phyloP scores from a whole-genome alignment of 2,888 invertebrate species.

The Cyaniris semiargus region DNA sequence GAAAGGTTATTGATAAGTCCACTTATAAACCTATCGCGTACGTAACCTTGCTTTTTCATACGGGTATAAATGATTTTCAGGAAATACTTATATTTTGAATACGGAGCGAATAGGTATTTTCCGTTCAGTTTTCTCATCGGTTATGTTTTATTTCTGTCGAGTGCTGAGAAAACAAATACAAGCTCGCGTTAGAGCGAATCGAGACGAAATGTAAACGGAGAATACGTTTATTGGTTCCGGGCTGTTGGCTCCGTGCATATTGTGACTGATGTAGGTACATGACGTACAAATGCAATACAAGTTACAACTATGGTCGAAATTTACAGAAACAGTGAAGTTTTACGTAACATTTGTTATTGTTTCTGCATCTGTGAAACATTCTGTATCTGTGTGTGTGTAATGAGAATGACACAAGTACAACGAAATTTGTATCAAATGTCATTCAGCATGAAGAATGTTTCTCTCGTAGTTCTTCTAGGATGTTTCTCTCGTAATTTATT shows the following conservation, averaged over 20 bases:
- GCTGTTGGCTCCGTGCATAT: conserved; percentile 26
- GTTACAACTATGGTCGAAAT: not conserved
- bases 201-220: conserved; percentile 29
- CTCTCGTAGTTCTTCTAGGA: not conserved
- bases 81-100: not conserved
- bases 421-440: no score
- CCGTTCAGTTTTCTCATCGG: not conserved
- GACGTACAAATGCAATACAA: not conserved
- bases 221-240: conserved; percentile 26
- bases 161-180: conserved; percentile 22
- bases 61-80: not conserved
- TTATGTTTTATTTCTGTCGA: conserved; percentile 9
- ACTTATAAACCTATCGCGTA: not conserved
- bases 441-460: no score
- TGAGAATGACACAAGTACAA: no score
- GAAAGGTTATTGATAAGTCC: not conserved
- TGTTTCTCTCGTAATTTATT: not conserved
- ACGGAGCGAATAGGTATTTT: not conserved
- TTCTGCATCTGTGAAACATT: not conserved
- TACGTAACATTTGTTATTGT: not conserved
- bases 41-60: not conserved
- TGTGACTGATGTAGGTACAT: conserved; percentile 7
- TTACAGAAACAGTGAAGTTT: not conserved
- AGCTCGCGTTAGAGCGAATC: conserved; percentile 5
- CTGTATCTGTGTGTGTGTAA: no score